phyloP scores from a whole-genome alignment of 2,888 invertebrate species.

The Chrysomela aeneicollis region DNA sequence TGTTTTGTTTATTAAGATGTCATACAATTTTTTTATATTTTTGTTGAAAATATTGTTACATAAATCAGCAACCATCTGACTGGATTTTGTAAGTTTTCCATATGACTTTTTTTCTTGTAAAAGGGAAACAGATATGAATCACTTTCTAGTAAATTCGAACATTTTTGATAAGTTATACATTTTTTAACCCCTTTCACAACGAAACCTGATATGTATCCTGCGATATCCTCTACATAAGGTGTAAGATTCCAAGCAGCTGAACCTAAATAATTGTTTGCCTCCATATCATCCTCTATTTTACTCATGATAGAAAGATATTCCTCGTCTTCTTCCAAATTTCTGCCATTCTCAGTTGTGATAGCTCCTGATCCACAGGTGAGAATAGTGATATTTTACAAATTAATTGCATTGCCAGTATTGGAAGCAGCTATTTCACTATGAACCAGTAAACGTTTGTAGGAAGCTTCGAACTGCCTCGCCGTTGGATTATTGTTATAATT shows the following conservation, averaged over 20 bases:
- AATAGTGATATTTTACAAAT: constrained; percentile 23
- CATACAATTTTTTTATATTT: constrained; percentile 15
- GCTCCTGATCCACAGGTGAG: constrained; percentile 19
- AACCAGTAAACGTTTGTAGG: constrained; percentile 37
- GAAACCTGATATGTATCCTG: constrained; percentile 27
- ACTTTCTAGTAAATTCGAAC: constrained; percentile 22
- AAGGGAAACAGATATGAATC: constrained; percentile 16
- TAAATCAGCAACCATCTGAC: constrained; percentile 22
- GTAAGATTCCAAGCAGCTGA: constrained; percentile 27
- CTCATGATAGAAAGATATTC: neutral
- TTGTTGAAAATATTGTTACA: constrained; percentile 32
- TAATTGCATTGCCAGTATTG: constrained; percentile 26
- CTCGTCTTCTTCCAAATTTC: constrained; percentile 3
- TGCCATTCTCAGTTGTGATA: neutral
- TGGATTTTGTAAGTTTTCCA: constrained; percentile 25
- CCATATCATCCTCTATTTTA: neutral
- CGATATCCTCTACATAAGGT: constrained; percentile 24
- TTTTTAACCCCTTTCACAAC: constrained; percentile 22
- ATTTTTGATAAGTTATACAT: constrained; percentile 19
- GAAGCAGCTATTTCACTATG: constrained; percentile 26
- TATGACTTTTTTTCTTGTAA: constrained; percentile 28
- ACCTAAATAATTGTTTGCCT: neutral
- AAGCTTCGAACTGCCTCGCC: constrained; percentile 28
- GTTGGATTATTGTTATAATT: constrained; percentile 38
- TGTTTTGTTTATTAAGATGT: constrained; percentile 12